Conservation (phyloP, 2,888 invertebrate genomes). For the Caenorhabditis sp. region DNA sequence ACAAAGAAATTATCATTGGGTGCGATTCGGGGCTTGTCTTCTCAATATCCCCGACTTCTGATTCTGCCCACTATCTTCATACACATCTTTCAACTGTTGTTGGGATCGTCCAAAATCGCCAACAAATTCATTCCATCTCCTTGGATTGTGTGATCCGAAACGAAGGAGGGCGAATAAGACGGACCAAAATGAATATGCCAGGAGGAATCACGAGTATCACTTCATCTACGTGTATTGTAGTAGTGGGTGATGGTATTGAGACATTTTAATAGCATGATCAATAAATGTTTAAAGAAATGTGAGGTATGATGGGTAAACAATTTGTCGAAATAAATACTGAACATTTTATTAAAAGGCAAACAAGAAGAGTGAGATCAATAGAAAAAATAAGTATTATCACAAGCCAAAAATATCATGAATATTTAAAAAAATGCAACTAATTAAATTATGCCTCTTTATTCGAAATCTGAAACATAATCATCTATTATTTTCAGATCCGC, state of each 20-base stretch:
- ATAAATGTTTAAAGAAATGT: no score
- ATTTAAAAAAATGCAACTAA: no score
- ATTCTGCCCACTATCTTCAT: background rate
- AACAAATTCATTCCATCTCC: background rate
- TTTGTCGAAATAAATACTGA: no score
- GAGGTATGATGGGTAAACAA: no score
- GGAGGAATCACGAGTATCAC: background rate
- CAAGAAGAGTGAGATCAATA: no score
- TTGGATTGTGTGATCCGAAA: background rate
- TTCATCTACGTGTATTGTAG: background rate
- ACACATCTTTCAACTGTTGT: constrained; percentile 3
- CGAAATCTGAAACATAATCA: background rate
- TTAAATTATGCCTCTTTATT: no score
- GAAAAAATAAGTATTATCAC: no score
- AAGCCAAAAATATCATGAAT: no score
- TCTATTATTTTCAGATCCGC: no score
- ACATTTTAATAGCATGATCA: background rate
- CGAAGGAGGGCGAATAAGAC: background rate
- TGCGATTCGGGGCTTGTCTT: background rate
- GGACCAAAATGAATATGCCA: background rate
- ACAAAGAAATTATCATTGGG: background rate
- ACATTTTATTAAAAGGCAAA: no score
- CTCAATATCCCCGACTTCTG: no score
- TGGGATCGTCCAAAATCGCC: background rate
- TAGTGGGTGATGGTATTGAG: background rate